A percentile compares a stretch with the other conserved stretches of the same genome.
These are phyloP conservation scores for Oryzias javanicus DNA, from an alignment of 2,113 vertebrate species.

Conservation along the genomic window DNA sequence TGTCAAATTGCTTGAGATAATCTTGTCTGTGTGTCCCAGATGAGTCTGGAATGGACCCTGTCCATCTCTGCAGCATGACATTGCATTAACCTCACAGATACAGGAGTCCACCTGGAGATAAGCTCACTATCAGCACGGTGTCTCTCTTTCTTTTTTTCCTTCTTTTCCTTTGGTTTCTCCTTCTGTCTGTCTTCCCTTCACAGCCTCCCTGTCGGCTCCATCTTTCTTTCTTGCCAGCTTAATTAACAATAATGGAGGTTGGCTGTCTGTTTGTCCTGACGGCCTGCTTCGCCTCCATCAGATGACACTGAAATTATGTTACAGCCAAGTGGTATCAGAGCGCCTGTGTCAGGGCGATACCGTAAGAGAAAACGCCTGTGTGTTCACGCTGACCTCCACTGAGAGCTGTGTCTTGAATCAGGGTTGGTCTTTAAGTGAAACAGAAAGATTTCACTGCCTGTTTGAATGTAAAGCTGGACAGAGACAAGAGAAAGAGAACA, in stretches of 20 bases:
- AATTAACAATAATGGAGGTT: conserved; percentile 53
- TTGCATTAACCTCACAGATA: conserved; percentile 53
- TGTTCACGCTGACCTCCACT: conserved; percentile 33
- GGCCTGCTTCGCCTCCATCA: not conserved
- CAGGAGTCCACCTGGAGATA: conserved; percentile 47
- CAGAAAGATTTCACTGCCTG: not conserved
- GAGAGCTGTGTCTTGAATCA: conserved; percentile 19
- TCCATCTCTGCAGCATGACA: conserved; percentile 41
- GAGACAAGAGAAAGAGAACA: conserved; percentile 5
- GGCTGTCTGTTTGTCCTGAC: conserved; percentile 28
- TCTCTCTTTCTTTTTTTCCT: conserved; percentile 2
- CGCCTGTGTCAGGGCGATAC: conserved; percentile 40
- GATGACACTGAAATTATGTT: conserved; percentile 37
- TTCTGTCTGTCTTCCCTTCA: not conserved
- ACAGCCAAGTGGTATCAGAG: conserved; percentile 16
- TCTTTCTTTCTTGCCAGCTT: conserved; percentile 32
- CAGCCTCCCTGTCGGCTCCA: conserved; percentile 9
- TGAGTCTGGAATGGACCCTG: conserved; percentile 26
- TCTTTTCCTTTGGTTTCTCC: conserved; percentile 5
- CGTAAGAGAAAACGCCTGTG: conserved; percentile 37
- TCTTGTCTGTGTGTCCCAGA: conserved; percentile 29
- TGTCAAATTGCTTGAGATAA: conserved; percentile 20
- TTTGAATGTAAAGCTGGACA: conserved; percentile 11
- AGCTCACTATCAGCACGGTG: conserved; percentile 29
- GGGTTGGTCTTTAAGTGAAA: conserved; percentile 22